A percentile compares a stretch with the other conserved stretches of the same genome.
phyloP scores from a whole-genome alignment of 2,113 vertebrate species.

The Heptranchias perlo region DNA sequence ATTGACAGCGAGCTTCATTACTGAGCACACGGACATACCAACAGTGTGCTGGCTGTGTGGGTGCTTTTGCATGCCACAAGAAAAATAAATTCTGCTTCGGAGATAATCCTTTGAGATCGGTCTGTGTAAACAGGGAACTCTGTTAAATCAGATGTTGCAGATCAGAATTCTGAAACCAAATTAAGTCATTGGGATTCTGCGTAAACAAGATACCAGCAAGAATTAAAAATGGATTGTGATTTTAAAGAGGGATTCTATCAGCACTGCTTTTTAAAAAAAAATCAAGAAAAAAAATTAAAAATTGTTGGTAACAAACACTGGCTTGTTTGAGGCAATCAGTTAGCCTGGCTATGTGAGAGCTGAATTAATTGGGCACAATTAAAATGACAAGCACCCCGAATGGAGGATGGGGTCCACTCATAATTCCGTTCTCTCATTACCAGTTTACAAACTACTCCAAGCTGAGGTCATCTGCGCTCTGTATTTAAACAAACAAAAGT shows the following conservation, averaged over 20 bases:
- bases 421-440: neutral
- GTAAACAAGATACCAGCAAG: neutral
- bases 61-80: neutral
- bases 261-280: neutral
- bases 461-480: neutral
- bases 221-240: neutral
- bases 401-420: neutral
- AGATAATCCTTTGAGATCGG: neutral
- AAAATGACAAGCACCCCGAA: neutral
- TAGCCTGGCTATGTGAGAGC: neutral
- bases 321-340: neutral
- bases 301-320: neutral
- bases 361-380: neutral
- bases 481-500: neutral
- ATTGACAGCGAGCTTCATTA: neutral
- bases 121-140: neutral
- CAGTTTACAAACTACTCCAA: neutral
- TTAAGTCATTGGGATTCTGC: neutral
- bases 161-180: neutral
- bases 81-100: neutral
- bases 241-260: neutral
- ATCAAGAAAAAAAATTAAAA: neutral
- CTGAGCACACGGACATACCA: neutral
- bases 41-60: neutral
- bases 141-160: neutral